These are phyloP conservation scores for Ascidia mentula DNA, from an alignment of 23 tunicate species.

Conservation along the genomic window DNA sequence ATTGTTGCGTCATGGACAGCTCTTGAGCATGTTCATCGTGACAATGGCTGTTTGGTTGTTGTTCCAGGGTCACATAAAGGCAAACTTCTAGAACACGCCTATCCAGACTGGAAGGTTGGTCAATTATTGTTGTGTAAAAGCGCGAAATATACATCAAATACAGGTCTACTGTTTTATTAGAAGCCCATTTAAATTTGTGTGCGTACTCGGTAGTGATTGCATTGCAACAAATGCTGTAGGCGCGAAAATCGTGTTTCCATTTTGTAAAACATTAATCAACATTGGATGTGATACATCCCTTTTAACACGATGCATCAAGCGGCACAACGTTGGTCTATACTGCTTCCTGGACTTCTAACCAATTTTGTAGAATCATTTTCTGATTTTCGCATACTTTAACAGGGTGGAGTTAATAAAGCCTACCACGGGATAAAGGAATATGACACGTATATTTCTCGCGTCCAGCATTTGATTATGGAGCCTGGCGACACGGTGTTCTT, in stretches of 20 bases:
- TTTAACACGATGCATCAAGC: background rate
- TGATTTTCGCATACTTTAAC: no score
- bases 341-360: no score
- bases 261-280: no score
- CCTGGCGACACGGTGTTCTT: constrained; percentile 94
- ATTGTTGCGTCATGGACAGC: constrained; percentile 98
- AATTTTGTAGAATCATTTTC: no score
- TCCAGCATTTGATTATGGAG: constrained; percentile 82
- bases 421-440: constrained; percentile 83
- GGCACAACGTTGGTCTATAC: background rate
- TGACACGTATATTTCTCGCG: constrained; percentile 49
- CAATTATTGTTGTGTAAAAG: no score
- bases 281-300: no score
- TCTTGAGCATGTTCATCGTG: constrained; percentile 70
- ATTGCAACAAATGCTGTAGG: no score
- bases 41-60: constrained; percentile 88
- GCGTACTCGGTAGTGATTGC: no score
- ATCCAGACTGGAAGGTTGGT: constrained; percentile 91
- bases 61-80: constrained; percentile 85
- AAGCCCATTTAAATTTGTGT: no score
- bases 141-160: no score
- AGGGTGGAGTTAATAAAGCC: constrained; percentile 96
- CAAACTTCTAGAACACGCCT: constrained; percentile 53
- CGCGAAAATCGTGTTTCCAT: no score
- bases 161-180: no score